Conservation (phyloP, 2,113 vertebrate species). For the Oryzias javanicus region DNA sequence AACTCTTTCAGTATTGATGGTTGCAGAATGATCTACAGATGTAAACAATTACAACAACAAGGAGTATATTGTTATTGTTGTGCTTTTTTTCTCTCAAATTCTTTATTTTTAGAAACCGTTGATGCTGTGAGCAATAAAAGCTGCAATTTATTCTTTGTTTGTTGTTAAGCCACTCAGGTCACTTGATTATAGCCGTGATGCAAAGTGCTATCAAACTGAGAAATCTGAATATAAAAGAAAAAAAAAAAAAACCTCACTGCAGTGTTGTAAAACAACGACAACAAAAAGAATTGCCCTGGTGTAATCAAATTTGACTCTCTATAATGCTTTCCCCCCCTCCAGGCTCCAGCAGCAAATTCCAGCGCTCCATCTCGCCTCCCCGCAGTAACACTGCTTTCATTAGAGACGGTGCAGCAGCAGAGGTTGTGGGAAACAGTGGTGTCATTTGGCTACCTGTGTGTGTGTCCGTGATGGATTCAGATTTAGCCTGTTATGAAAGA, state of each 20-base stretch:
- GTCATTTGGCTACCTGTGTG: slow-evolving; percentile 42
- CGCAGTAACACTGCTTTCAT: slow-evolving; percentile 42
- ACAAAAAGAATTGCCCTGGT: not conserved
- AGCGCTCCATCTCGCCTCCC: slow-evolving; percentile 25
- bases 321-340: slow-evolving; percentile 15
- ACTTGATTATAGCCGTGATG: slow-evolving; percentile 3
- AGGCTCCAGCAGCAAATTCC: slow-evolving; percentile 26
- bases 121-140: not conserved
- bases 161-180: not conserved
- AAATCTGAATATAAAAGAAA: not conserved
- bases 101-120: not conserved
- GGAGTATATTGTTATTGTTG: no score
- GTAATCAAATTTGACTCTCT: slow-evolving; percentile 17
- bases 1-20: no score
- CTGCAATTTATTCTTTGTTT: not conserved
- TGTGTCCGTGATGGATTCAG: slow-evolving; percentile 46
- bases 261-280: no score
- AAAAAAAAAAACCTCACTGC: no score
- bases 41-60: no score
- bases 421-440: slow-evolving; percentile 32
- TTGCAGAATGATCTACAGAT: no score
- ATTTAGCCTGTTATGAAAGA: slow-evolving; percentile 54
- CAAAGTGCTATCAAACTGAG: not conserved
- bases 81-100: not conserved
- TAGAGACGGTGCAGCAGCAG: slow-evolving; percentile 37